Conservation (phyloP, 2,113 vertebrate species). For the Elachura formosa region DNA sequence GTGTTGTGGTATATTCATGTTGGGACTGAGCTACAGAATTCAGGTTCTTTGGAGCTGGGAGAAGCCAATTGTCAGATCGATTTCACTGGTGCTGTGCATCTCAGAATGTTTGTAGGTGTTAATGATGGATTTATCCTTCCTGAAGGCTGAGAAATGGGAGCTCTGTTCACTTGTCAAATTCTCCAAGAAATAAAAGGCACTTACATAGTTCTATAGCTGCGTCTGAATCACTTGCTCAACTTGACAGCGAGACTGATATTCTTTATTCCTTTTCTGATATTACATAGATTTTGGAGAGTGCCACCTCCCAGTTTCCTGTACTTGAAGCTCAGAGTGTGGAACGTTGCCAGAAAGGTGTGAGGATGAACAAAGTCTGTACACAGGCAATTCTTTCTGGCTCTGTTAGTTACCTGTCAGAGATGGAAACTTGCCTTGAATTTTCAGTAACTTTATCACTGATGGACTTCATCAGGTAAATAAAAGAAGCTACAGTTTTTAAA, state of each 20-base stretch:
- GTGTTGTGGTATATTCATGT: background rate
- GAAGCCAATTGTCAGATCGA: fast-evolving
- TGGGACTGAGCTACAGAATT: background rate
- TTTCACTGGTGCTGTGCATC: background rate
- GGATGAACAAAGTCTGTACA: constrained; percentile 75
- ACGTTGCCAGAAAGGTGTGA: constrained; percentile 70
- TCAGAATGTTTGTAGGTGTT: background rate
- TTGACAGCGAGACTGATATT: background rate
- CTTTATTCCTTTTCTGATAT: background rate
- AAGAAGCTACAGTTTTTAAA: background rate
- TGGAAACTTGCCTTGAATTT: constrained; percentile 69
- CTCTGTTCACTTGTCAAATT: background rate
- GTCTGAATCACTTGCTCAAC: background rate
- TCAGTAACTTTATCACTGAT: constrained; percentile 77
- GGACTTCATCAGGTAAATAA: constrained; percentile 89
- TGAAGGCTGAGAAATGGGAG: background rate
- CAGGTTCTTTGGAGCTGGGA: background rate
- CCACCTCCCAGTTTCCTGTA: constrained; percentile 48
- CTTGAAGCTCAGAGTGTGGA: constrained; percentile 62
- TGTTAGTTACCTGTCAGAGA: constrained; percentile 68
- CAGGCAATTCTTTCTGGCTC: constrained; percentile 71
- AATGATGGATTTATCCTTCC: background rate
- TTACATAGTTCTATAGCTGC: background rate
- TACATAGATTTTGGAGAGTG: constrained; percentile 71
- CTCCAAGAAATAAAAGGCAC: background rate